These are phyloP conservation scores for Drosophila persimilis DNA, from an alignment of 1,140 invertebrate species.

Conservation along the genomic window DNA sequence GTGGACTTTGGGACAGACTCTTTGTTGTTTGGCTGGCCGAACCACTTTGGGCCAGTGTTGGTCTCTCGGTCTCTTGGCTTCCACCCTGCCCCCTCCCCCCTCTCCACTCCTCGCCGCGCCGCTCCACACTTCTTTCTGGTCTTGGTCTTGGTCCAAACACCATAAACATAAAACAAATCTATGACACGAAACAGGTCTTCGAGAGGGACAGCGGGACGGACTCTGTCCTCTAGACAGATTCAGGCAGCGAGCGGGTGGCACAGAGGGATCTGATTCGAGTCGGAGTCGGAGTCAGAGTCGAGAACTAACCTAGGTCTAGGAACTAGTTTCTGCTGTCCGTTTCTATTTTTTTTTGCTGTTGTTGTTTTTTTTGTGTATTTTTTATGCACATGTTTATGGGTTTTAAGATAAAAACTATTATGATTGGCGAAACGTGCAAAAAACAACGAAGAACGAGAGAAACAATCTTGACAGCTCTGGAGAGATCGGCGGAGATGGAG, in stretches of 20 bases:
- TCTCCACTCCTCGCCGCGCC: too few relatives aligned
- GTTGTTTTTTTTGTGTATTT: constrained; percentile 28
- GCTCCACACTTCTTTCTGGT: not conserved
- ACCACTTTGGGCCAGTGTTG: constrained; percentile 56
- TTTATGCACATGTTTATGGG: constrained; percentile 74
- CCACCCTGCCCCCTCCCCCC: not conserved
- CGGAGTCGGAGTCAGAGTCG: constrained; percentile 12
- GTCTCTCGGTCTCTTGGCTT: constrained; percentile 29
- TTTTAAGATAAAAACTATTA: constrained; percentile 74
- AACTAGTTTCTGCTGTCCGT: constrained; percentile 60
- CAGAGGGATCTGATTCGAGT: constrained; percentile 31
- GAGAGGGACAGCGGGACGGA: not conserved
- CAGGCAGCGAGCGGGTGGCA: constrained; percentile 5
- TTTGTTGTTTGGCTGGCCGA: constrained; percentile 79
- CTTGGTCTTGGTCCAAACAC: constrained; percentile 63
- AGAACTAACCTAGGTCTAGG: constrained; percentile 80
- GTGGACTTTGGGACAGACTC: constrained; percentile 67
- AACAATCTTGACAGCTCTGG: constrained; percentile 56
- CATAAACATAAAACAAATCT: constrained; percentile 80
- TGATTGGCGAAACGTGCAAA: constrained; percentile 72
- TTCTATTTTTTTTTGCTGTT: not conserved
- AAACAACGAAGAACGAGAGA: constrained; percentile 29
- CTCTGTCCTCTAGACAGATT: constrained; percentile 26
- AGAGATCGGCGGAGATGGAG: constrained; percentile 32
- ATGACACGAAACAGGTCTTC: constrained; percentile 77